These are phyloP conservation scores for Clarias batrachus DNA, from an alignment of 2,113 vertebrate genomes.

Conservation along the genomic window DNA sequence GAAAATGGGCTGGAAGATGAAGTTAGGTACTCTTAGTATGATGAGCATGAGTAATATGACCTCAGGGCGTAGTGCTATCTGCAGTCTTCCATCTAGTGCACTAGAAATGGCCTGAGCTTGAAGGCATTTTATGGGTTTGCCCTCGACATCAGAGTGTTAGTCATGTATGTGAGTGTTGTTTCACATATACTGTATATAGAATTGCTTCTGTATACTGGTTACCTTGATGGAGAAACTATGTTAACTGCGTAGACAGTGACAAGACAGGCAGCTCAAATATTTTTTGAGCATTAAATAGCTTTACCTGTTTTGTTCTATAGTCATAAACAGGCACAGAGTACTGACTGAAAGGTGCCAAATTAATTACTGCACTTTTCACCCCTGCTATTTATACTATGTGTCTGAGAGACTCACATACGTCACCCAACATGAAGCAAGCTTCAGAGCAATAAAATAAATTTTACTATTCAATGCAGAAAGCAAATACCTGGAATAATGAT, in stretches of 20 bases:
- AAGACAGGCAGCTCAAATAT: neutral
- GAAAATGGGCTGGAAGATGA: conserved; percentile 3
- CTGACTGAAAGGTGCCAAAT: neutral
- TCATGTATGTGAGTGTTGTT: neutral
- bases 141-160: neutral
- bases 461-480: neutral
- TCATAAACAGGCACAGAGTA: neutral
- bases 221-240: neutral
- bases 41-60: conserved; percentile 39
- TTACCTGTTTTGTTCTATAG: neutral
- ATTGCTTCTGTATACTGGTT: neutral
- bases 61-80: conserved; percentile 16
- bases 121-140: neutral
- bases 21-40: conserved; percentile 15
- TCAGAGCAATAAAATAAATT: neutral
- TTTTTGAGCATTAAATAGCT: neutral
- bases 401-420: neutral
- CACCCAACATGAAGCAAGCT: neutral
- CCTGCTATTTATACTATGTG: neutral
- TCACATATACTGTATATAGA: neutral
- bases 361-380: neutral
- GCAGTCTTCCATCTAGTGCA: conserved; percentile 1
- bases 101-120: neutral
- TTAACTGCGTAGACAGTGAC: neutral
- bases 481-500: neutral